These are phyloP conservation scores for Lepidostoma basale DNA, from an alignment of 1,140 invertebrate species.

Conservation along the genomic window DNA sequence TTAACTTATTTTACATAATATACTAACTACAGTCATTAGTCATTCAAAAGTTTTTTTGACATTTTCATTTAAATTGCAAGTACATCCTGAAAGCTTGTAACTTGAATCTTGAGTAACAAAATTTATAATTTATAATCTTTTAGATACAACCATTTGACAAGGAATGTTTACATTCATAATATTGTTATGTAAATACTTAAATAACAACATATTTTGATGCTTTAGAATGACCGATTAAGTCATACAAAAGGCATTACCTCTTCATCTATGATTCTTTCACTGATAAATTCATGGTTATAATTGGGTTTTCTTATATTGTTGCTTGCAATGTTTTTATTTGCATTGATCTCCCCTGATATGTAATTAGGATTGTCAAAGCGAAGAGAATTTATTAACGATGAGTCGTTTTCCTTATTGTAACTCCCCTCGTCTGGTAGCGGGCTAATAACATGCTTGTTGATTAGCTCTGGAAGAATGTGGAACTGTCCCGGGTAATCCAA, in stretches of 20 bases:
- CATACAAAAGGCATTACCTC: conserved; percentile 37
- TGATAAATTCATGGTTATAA: conserved; percentile 24
- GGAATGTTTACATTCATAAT: too few relatives aligned
- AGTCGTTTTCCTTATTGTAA: conserved; percentile 26
- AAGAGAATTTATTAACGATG: conserved; percentile 30
- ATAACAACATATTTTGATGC: too few relatives aligned
- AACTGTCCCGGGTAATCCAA: conserved; percentile 50
- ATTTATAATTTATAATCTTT: too few relatives aligned
- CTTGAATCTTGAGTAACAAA: too few relatives aligned
- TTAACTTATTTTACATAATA: too few relatives aligned
- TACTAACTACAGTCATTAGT: too few relatives aligned
- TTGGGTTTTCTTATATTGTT: conserved; percentile 20
- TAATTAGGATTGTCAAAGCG: conserved; percentile 44
- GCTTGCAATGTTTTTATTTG: conserved; percentile 10
- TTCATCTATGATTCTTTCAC: conserved; percentile 25
- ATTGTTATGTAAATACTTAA: too few relatives aligned
- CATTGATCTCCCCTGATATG: conserved; percentile 35
- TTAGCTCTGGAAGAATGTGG: conserved; percentile 32
- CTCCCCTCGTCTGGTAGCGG: conserved; percentile 6
- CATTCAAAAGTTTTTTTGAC: too few relatives aligned
- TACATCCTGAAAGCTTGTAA: too few relatives aligned
- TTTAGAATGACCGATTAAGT: too few relatives aligned
- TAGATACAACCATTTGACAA: too few relatives aligned
- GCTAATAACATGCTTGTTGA: conserved; percentile 22
- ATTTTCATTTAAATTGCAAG: too few relatives aligned